Evolutionary conservation across 1,140 invertebrate species (phyloP).

Genomic region (Drosophila erecta): DNA sequence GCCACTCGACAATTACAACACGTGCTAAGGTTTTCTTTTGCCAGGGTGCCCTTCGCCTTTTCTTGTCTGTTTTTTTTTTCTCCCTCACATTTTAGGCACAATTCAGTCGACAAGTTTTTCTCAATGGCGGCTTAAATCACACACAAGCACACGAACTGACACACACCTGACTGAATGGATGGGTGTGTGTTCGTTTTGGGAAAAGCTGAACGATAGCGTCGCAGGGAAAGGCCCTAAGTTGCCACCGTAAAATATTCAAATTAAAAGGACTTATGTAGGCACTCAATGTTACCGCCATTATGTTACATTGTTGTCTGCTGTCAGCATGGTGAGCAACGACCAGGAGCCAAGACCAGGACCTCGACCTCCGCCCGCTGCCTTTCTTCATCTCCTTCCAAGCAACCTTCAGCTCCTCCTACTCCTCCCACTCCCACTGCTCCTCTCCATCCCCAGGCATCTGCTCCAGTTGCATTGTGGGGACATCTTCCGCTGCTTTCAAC

Average conservation of each 20-base stretch:
- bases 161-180: conserved; percentile 17
- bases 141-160: conserved; percentile 28
- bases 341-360: conserved; percentile 53
- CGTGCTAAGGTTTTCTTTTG: conserved; percentile 58
- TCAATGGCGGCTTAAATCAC: conserved; percentile 57
- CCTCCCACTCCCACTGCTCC: neutral
- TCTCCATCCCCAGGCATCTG: conserved; percentile 20
- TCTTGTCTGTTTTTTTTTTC: conserved; percentile 14
- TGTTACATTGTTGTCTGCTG: conserved; percentile 76
- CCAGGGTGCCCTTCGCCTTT: conserved; percentile 1
- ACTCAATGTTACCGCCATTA: conserved; percentile 83
- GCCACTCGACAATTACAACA: conserved; percentile 76
- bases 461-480: conserved; percentile 52
- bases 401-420: neutral
- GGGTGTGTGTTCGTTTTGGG: conserved; percentile 2
- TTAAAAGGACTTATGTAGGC: conserved; percentile 83
- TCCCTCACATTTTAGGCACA: conserved; percentile 48
- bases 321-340: conserved; percentile 40
- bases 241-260: conserved; percentile 79
- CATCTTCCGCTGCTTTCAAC: conserved; percentile 69
- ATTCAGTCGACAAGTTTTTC: conserved; percentile 51
- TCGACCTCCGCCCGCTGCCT: conserved; percentile 45
- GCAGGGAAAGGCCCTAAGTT: conserved; percentile 31
- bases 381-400: neutral
- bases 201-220: neutral